Base-by-base conservation (phyloP, 2,113 vertebrate genomes). In the Oceanodroma tethys region DNA sequence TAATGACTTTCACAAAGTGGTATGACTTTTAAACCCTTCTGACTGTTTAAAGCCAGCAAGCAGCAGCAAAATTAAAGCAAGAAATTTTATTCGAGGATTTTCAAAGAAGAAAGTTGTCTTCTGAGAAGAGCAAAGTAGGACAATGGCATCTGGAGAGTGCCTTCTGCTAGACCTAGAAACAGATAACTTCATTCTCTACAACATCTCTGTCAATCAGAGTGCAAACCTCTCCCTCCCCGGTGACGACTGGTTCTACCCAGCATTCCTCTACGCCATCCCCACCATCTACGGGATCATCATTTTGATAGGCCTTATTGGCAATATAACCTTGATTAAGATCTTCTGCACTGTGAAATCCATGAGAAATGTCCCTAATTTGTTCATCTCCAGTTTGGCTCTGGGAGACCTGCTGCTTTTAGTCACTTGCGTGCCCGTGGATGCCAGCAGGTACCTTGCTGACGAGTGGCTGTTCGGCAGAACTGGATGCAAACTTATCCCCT, bases 401-500 rank as follows among this genome's bases (percentile, higher is more conserved):
- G 99, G 99, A 34, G 99, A 99, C 74, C 97, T 99, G 80, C 95
- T 99, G 38, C 98, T 99, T 71, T 96, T 99, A 94, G 97, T 99
- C 90, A 99, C 99, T 23, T 99, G 99, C 32, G 99, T 98, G n/a
- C 99, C 99, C 2, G 99, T 99, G 98, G 99, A 99, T 78, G 99
- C 99, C 95, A 99, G 99, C 97, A 99, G 99, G 91, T 99, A 99
- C 97, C 98, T 99, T 80, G 98, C 99, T 50, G 98, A 99, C 4
- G 98, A 99, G 95, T 99, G 99, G 99, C 98, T 99, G 38, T 99
- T 99, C 22, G 99, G 99, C 45, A 98, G 99, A 81, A 96, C 98
- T 60, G 99, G 99, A 56, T 99, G 99, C 97, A 99, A 99, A 97
- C 98, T 99, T 92, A 99, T 99, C 79, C 99, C 99, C 59, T 99